These are phyloP conservation scores for Drosophila tripunctata DNA, from an alignment of 2,888 invertebrate genomes.

Conservation along the genomic window DNA sequence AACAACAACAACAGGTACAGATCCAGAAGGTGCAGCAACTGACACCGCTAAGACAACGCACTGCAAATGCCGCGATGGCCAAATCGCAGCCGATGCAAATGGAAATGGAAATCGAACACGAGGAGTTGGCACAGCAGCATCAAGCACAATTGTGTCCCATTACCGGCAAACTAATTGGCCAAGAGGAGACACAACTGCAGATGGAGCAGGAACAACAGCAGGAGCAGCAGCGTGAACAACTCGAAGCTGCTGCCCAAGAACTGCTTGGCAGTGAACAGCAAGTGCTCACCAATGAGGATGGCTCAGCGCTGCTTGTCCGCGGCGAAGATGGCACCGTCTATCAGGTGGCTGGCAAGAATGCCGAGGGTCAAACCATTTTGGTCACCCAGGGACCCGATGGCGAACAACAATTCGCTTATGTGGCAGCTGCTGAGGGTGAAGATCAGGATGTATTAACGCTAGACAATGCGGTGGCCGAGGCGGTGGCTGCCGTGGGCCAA, in stretches of 20 bases:
- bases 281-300: conserved; percentile 86
- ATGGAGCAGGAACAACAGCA: conserved; percentile 76
- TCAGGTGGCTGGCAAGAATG: conserved; percentile 91
- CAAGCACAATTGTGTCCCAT: conserved; percentile 88
- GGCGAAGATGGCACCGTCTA: conserved; percentile 90
- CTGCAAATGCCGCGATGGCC: conserved; percentile 81
- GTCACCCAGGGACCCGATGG: conserved; percentile 91
- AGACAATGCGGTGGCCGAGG: conserved; percentile 84
- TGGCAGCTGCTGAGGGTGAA: conserved; percentile 87
- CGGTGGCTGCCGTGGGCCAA: conserved; percentile 81
- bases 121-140: conserved; percentile 78
- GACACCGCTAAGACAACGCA: conserved; percentile 83
- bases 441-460: conserved; percentile 85
- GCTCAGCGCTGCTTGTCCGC: conserved; percentile 90
- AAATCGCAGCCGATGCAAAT: conserved; percentile 72
- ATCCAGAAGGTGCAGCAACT: conserved; percentile 85
- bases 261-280: conserved; percentile 82
- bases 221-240: conserved; percentile 74
- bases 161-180: conserved; percentile 86
- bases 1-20: conserved; percentile 64
- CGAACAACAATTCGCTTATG: conserved; percentile 89
- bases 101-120: conserved; percentile 61
- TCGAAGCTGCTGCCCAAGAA: conserved; percentile 77
- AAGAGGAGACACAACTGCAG: conserved; percentile 85
- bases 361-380: conserved; percentile 90